Conservation (phyloP, 2,888 invertebrate genomes). For the Anagyrus pseudococci region DNA sequence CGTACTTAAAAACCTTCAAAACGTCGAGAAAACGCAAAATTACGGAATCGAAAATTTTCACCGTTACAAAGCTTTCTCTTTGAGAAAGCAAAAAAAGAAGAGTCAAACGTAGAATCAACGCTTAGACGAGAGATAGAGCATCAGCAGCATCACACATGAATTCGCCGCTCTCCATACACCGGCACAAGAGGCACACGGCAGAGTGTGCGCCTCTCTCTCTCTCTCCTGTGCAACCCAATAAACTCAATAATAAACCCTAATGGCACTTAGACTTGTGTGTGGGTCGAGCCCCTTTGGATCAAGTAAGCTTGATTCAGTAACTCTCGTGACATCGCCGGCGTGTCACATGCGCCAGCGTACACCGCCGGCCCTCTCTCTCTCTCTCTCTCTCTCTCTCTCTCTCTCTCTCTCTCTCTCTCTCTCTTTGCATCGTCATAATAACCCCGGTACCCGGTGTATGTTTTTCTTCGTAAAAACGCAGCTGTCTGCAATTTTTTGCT, state of each 20-base stretch:
- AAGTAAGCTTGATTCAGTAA: constrained; percentile 36
- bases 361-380: too few species aligned
- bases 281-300: constrained; percentile 34
- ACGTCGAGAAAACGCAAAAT: too few species aligned
- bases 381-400: too few species aligned
- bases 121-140: neutral
- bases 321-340: constrained; percentile 23
- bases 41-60: too few species aligned
- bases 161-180: too few species aligned
- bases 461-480: neutral
- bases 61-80: too few species aligned
- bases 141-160: too few species aligned
- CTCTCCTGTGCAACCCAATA: constrained; percentile 30
- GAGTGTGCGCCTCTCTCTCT: too few species aligned
- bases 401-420: too few species aligned
- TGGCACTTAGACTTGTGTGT: constrained; percentile 31
- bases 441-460: neutral
- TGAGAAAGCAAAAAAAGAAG: neutral
- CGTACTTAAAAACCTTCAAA: too few species aligned
- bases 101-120: neutral
- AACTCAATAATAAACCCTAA: constrained; percentile 37
- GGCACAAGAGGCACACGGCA: neutral
- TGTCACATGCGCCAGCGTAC: neutral
- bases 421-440: neutral
- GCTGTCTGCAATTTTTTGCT: neutral